Evolutionary conservation across 1,140 invertebrate species (phyloP).

Genomic region (Nymphalis io): DNA sequence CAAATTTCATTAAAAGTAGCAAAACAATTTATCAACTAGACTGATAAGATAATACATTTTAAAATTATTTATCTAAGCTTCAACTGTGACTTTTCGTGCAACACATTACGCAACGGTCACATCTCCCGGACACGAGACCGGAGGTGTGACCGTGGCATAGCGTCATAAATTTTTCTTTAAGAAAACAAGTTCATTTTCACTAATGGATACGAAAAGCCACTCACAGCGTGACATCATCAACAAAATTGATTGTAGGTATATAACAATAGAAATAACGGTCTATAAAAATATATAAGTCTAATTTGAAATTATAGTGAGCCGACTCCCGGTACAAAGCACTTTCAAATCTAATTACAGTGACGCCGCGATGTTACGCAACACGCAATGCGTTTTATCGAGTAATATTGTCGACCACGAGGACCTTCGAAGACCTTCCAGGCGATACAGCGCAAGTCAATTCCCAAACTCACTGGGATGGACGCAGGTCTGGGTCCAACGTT

Average conservation of each 20-base stretch:
- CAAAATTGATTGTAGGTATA: slow-evolving; percentile 56
- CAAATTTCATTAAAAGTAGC: not conserved
- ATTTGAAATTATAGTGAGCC: slow-evolving; percentile 68
- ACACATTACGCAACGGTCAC: not conserved
- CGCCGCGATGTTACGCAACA: not conserved
- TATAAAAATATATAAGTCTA: slow-evolving; percentile 80
- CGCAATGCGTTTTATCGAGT: too few species aligned
- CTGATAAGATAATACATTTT: slow-evolving; percentile 29
- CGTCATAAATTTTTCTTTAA: not conserved
- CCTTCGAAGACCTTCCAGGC: too few species aligned
- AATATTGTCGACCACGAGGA: too few species aligned
- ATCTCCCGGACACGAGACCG: not conserved
- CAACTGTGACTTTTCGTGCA: slow-evolving; percentile 25
- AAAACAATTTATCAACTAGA: slow-evolving; percentile 19
- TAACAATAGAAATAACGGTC: slow-evolving; percentile 65
- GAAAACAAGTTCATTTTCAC: too few species aligned
- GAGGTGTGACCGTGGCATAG: not conserved
- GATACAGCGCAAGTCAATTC: too few species aligned
- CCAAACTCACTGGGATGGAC: too few species aligned
- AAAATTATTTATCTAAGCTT: slow-evolving; percentile 25
- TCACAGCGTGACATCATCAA: slow-evolving; percentile 40
- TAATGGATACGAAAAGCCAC: slow-evolving; percentile 15
- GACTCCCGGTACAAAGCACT: slow-evolving; percentile 41
- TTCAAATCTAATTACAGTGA: not conserved
- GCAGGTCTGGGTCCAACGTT: too few species aligned